Evolutionary conservation across 2,888 invertebrate genomes (phyloP), one percentile per base, ranked within the genome.

Genomic region (Odontothrips loti): DNA sequence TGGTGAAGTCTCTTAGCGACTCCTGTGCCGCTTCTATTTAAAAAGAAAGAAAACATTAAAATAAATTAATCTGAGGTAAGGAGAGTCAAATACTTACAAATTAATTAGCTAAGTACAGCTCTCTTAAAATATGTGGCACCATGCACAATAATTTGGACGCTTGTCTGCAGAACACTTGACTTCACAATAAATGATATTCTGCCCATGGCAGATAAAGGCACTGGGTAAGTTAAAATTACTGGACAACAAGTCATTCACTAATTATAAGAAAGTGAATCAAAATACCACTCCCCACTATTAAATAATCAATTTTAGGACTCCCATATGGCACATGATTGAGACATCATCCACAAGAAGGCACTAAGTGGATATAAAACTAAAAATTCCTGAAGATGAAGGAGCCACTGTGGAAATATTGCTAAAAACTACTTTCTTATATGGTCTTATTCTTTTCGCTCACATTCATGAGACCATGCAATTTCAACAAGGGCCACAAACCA

Each of bases 121-220:
- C 23, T 75, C 27, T 75, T 23, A 27, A 75, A 75, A 75, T 27
- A 75, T 75, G 68, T 75, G 68, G 68, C 68, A 75, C 23, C n/a
- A 27, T 75, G 68, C 27, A 75, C 10, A 27, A 43, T 27, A 9
- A 43, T 43, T 43, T 43, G 34, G 34, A 43, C 34, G 34, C 27
- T 23, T 75, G 23, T 27, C 27, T 27, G 27, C 10, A 75, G 34
- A 43, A 43, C 34, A 43, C 34, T 43, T 43, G 34, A 43, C 34
- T 43, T 43, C 34, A 43, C 6, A 43, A 43, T 12, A 75, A 75
- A 75, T 75, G 68, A 75, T 75, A 75, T 75, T 75, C 12, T 43
- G 34, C 34, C 34, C 34, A n/a, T 75, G 68, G 68, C 68, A 75
- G 68, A 27, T 27, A 75, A 75, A 75, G 68, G 68, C 68, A 75